phyloP scores from a whole-genome alignment of 2,888 invertebrate genomes.

The Psylliodes chrysocephalus region DNA sequence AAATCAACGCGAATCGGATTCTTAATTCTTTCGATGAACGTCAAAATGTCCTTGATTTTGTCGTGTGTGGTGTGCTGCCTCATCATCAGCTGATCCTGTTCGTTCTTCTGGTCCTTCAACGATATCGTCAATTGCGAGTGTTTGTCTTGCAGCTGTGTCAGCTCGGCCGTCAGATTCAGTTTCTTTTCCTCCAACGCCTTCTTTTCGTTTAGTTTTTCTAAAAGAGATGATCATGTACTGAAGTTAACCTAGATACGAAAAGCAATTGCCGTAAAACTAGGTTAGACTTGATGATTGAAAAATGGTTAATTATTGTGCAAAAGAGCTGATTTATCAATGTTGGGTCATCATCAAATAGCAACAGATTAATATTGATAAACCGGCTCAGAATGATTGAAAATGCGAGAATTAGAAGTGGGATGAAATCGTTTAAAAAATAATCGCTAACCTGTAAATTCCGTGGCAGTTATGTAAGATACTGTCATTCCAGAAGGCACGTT shows the following conservation, averaged over 20 bases:
- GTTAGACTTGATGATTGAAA: background rate
- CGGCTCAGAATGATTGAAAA: background rate
- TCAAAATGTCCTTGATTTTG: conserved; percentile 60
- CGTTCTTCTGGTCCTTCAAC: conserved; percentile 58
- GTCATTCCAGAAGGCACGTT: conserved; percentile 60
- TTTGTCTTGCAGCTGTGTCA: conserved; percentile 61
- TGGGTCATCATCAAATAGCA: too few relatives aligned
- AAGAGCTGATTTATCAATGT: background rate
- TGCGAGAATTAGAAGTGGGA: background rate
- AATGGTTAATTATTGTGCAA: background rate
- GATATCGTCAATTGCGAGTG: conserved; percentile 63
- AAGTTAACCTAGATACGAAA: conserved; percentile 29
- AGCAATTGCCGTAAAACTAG: conserved; percentile 5
- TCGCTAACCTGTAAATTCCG: conserved; percentile 58
- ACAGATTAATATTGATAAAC: background rate
- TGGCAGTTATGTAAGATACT: conserved; percentile 55
- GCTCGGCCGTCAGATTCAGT: conserved; percentile 59
- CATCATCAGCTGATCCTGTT: conserved; percentile 58
- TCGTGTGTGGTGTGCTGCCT: conserved; percentile 59
- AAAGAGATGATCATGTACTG: conserved; percentile 32
- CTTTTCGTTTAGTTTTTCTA: conserved; percentile 63
- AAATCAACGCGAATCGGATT: conserved; percentile 25
- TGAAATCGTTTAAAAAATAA: background rate
- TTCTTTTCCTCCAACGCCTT: conserved; percentile 60
- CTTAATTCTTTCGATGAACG: conserved; percentile 55